Evolutionary conservation across 2,888 invertebrate species (phyloP).

Genomic region (Anthophora plumipes): DNA sequence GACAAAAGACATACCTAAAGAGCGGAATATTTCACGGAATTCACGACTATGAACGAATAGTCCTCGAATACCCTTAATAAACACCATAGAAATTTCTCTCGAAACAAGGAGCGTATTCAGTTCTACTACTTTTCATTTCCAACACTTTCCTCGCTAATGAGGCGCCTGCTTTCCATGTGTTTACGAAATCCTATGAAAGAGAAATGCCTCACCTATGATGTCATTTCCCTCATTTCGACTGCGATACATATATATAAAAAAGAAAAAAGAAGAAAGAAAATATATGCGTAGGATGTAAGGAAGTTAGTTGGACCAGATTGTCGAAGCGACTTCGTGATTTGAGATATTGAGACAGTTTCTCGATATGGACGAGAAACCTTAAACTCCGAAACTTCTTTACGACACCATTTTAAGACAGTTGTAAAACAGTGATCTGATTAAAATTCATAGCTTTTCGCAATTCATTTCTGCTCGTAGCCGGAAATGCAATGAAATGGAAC

Average conservation of each 20-base stretch:
- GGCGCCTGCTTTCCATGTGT: conserved; percentile 10
- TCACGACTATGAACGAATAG: not conserved
- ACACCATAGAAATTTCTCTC: not conserved
- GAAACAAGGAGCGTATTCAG: conserved; percentile 15
- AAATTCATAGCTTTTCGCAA: conserved; percentile 8
- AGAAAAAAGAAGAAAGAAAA: not conserved
- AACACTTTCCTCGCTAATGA: conserved; percentile 5
- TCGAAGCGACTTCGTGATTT: not conserved
- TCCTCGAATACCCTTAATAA: not conserved
- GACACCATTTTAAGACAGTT: conserved; percentile 3
- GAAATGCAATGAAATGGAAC: not conserved
- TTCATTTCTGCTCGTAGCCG: not conserved
- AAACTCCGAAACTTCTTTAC: conserved; percentile 20
- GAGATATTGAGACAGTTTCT: not conserved
- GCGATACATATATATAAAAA: conserved; percentile 12
- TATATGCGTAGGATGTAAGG: conserved; percentile 16
- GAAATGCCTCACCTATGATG: not conserved
- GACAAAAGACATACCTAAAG: not conserved
- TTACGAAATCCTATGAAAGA: conserved; percentile 11
- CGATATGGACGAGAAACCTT: not conserved
- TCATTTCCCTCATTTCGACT: not conserved
- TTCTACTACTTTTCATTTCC: not conserved
- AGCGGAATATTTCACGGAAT: not conserved
- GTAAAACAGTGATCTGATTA: conserved; percentile 19
- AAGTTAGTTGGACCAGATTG: conserved; percentile 16